Evolutionary conservation across 1,140 invertebrate genomes (phyloP).

Genomic region (Plodia interpunctella): DNA sequence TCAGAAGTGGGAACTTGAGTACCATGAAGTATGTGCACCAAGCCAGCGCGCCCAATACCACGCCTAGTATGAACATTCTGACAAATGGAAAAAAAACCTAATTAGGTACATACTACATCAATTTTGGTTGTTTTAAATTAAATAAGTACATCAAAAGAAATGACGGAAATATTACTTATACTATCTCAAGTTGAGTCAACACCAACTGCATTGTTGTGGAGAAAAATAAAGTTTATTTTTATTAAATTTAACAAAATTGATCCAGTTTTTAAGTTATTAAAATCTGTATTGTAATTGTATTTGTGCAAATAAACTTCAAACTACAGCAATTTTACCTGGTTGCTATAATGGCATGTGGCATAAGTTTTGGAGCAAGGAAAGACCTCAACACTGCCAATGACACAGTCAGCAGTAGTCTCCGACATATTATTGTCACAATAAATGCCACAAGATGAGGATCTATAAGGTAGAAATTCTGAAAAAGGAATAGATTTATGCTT

Average conservation of each 20-base stretch:
- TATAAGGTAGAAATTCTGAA: slow-evolving; percentile 97
- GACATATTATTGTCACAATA: slow-evolving; percentile 86
- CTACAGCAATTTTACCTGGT: slow-evolving; percentile 44
- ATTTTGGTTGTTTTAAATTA: slow-evolving; percentile 46
- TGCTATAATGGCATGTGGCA: slow-evolving; percentile 57
- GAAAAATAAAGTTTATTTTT: too few relatives aligned
- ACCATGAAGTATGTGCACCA: slow-evolving; percentile 87
- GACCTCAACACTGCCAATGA: slow-evolving; percentile 37
- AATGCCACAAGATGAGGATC: slow-evolving; percentile 91
- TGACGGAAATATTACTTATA: too few relatives aligned
- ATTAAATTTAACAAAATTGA: too few relatives aligned
- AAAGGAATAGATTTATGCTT: slow-evolving; percentile 39
- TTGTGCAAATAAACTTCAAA: too few relatives aligned
- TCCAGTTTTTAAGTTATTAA: too few relatives aligned
- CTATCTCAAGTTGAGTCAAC: too few relatives aligned
- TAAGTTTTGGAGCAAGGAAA: slow-evolving; percentile 49
- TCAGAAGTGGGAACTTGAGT: slow-evolving; percentile 83
- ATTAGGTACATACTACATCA: too few relatives aligned
- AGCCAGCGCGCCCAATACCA: slow-evolving; percentile 73
- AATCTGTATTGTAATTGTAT: too few relatives aligned
- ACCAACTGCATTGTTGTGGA: too few relatives aligned
- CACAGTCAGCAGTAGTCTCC: slow-evolving; percentile 85
- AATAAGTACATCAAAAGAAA: too few relatives aligned
- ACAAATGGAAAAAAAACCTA: too few relatives aligned
- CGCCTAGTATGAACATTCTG: slow-evolving; percentile 77